phyloP scores from a whole-genome alignment of 2,113 vertebrate species.

The Microcebus tavaratra region DNA sequence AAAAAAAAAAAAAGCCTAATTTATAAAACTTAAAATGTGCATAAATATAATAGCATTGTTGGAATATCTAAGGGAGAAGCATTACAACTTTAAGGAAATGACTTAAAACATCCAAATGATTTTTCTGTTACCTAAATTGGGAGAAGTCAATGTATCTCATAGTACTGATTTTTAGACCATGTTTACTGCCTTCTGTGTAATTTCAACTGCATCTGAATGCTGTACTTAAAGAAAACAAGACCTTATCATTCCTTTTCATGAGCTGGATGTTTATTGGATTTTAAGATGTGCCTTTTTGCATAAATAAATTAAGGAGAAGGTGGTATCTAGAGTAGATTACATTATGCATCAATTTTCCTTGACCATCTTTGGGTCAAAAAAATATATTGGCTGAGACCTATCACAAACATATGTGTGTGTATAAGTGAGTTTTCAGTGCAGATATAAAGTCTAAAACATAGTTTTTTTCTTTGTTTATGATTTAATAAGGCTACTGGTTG shows the following conservation, averaged over 20 bases:
- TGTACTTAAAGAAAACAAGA: neutral
- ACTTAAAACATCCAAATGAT: neutral
- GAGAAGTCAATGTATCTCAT: neutral
- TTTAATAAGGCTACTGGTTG: conserved; percentile 44
- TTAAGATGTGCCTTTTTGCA: conserved; percentile 12
- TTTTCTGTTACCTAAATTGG: neutral
- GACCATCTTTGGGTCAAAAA: neutral
- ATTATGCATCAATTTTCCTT: conserved; percentile 36
- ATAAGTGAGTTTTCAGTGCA: neutral
- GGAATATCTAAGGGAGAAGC: neutral
- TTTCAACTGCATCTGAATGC: conserved; percentile 21
- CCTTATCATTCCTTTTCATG: neutral
- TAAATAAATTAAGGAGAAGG: conserved; percentile 40
- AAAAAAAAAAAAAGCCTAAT: neutral
- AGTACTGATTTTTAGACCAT: neutral
- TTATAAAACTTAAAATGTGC: neutral
- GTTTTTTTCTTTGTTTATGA: conserved; percentile 30
- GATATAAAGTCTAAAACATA: conserved; percentile 30
- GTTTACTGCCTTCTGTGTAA: neutral
- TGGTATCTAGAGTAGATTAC: neutral
- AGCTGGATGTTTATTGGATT: neutral
- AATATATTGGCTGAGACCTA: conserved; percentile 47
- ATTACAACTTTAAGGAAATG: neutral
- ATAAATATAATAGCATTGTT: neutral
- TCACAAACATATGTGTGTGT: neutral